Base-by-base conservation (phyloP, 2,113 vertebrate genomes). In the Elephas maximus region DNA sequence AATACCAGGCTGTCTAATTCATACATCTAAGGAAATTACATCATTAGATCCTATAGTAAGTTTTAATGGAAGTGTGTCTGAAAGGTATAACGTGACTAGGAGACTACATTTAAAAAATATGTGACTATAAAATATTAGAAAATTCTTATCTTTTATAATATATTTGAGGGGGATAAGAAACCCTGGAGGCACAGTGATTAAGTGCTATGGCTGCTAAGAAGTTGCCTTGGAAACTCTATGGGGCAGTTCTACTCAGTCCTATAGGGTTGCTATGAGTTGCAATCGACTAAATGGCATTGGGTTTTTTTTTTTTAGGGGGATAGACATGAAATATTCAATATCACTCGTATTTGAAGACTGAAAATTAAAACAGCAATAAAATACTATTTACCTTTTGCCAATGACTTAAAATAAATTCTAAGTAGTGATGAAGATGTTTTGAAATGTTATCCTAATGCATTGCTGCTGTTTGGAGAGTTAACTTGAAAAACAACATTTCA, bases 311-410 rank as follows among this genome's bases (percentile, higher is more conserved):
- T 81, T 90, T 67, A 77, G 4, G 60, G 71, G 41, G 30, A 71
- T 84, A 92, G 44, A 85, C 11, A 65, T 53, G 44, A 90, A 80
- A 41, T 82, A 82, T n/a, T 37, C 28, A 44, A 18, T 62, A 76
- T 37, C 78, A 86, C 21, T 33, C 53, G n/a, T 76, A 78, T 53
- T 18, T 82, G 57, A 86, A 92, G 65, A 33, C 7, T 76, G 69
- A 86, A 88, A 90, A 69, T 82, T 73, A 95, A 81, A 80, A 15
- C n/a, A 85, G 45, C 28, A 89, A 81, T 53, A 79, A 94, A 92
- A 95, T 48, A 60, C 24, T 65, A 33, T 76, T 93, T 14, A 12
- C 3, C 9, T 79, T 60, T 28, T n/a, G 21, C 76, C 23, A 65
- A 76, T 45, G 24, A 62, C 80, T 67, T 89, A 45, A 90, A 86